phyloP scores from a whole-genome alignment of 53 echinoderm and acorn worm genomes.

The Luidia sarsii region DNA sequence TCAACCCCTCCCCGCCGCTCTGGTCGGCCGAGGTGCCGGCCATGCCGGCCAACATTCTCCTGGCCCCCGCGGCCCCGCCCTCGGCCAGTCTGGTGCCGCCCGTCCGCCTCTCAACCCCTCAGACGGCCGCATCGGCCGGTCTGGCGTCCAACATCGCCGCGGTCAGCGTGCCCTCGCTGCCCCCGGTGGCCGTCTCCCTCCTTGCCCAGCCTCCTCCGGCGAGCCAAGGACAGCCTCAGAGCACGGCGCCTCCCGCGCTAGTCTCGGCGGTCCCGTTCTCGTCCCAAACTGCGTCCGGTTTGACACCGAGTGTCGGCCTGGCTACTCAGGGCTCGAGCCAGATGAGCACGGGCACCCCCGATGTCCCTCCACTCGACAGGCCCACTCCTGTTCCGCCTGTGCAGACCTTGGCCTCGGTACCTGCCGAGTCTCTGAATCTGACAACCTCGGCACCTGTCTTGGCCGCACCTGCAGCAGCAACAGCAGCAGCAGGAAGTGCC shows the following conservation, averaged over 20 bases:
- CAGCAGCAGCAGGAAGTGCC: not conserved
- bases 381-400: slow-evolving; percentile 7
- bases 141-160: slow-evolving; percentile 73
- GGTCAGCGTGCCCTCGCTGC: slow-evolving; percentile 67
- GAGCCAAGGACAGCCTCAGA: not conserved
- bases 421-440: slow-evolving; percentile 1
- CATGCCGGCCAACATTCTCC: slow-evolving; percentile 85
- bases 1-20: slow-evolving; percentile 95
- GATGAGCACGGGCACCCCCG: slow-evolving; percentile 45
- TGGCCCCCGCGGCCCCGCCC: slow-evolving; percentile 75
- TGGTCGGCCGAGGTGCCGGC: slow-evolving; percentile 89
- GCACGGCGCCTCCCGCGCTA: no score
- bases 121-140: slow-evolving; percentile 13
- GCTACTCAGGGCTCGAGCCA: slow-evolving; percentile 63
- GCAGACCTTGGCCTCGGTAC: no score
- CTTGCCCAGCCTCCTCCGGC: slow-evolving; percentile 52
- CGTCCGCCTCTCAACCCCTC: slow-evolving; percentile 52
- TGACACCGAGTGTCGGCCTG: slow-evolving; percentile 33
- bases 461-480: slow-evolving; percentile 1
- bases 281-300: no score
- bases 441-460: slow-evolving; percentile 35
- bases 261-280: slow-evolving; percentile 7
- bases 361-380: slow-evolving; percentile 2
- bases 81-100: slow-evolving; percentile 48
- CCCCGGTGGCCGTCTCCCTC: slow-evolving; percentile 52